Base-by-base conservation (phyloP, 2,113 vertebrate genomes). In the Alethe diademata region DNA sequence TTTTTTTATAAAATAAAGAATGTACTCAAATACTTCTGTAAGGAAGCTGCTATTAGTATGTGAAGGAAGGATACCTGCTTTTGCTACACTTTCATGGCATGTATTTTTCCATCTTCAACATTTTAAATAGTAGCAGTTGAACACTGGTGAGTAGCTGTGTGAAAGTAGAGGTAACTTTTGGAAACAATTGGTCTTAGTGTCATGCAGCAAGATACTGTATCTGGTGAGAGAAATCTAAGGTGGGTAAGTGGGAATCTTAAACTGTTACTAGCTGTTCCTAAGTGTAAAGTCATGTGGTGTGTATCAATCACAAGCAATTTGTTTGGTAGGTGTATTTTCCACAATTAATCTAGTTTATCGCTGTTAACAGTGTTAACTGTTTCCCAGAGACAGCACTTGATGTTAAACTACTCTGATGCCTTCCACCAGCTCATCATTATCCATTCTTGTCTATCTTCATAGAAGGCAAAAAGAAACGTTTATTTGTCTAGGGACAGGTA, bases 381-480 rank as follows among this genome's bases (percentile, higher is more conserved):
- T 91, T 67, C 61, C 61, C 62, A 82, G 92, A 91, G 19, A 90
- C 84, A 91, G 4, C 69, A 89, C 20, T 25, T 85, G 69, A 47
- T 89, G 18, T 94, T 82, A 92, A 93, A 79, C 66, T 82, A 26
- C 58, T 72, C 78, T 85, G 70, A 57, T 83, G 22, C 72, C 26
- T 79, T 88, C 88, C 56, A 91, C 82, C 45, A 86, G 60, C 79
- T 93, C 94, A 47, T 93, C 92, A 23, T 69, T 88, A 72, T 72
- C 43, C 81, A 65, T 85, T 94, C 74, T 85, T 96, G 57, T 91
- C 43, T 90, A 90, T 85, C 85, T 75, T 48, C 81, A 57, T 96
- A 95, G 78, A 93, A 93, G 95, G 92, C 94, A 95, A 83, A 97
- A 71, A 96, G 58, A 93, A 87, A 70, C 91, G 90, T 91, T 82